A percentile compares a stretch with the other conserved stretches of the same genome.
Evolutionary conservation across 1,140 invertebrate species (phyloP).

Genomic region (Drosophila varians): DNA sequence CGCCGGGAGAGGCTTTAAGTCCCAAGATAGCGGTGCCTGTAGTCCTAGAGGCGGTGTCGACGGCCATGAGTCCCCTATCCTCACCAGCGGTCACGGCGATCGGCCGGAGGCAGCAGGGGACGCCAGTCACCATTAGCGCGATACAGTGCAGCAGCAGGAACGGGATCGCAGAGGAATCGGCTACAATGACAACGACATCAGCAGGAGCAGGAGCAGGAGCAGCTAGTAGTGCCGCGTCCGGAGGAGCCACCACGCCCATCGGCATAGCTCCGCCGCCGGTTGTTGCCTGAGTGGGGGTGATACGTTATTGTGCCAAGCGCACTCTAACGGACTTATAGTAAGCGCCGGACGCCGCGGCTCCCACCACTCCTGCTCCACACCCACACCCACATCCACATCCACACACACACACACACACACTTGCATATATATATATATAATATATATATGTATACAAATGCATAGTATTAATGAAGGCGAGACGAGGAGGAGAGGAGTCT

Average conservation of each 20-base stretch:
- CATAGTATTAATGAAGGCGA: constrained; percentile 65
- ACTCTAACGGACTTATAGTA: constrained; percentile 77
- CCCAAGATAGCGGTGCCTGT: constrained; percentile 16
- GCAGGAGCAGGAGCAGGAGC: constrained; percentile 5
- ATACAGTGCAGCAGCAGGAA: constrained; percentile 55
- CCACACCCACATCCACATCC: neutral
- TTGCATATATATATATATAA: neutral
- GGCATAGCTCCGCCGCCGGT: constrained; percentile 77
- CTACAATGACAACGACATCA: constrained; percentile 12
- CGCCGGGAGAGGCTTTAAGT: constrained; percentile 14
- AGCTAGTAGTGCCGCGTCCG: constrained; percentile 4
- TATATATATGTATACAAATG: constrained; percentile 24
- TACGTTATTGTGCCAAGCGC: constrained; percentile 81
- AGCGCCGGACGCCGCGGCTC: constrained; percentile 70
- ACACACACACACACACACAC: neutral
- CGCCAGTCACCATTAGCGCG: constrained; percentile 31
- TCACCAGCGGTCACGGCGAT: neutral
- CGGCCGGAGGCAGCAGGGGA: constrained; percentile 5
- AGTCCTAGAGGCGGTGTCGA: constrained; percentile 1
- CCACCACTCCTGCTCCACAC: constrained; percentile 1
- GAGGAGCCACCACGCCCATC: constrained; percentile 39
- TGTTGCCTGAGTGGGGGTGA: constrained; percentile 83
- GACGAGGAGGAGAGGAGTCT: constrained; percentile 7
- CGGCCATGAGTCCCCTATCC: neutral
- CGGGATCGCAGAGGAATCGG: neutral